Evolutionary conservation across 2,888 invertebrate genomes (phyloP).

Genomic region (Holacanthella duospinosa): DNA sequence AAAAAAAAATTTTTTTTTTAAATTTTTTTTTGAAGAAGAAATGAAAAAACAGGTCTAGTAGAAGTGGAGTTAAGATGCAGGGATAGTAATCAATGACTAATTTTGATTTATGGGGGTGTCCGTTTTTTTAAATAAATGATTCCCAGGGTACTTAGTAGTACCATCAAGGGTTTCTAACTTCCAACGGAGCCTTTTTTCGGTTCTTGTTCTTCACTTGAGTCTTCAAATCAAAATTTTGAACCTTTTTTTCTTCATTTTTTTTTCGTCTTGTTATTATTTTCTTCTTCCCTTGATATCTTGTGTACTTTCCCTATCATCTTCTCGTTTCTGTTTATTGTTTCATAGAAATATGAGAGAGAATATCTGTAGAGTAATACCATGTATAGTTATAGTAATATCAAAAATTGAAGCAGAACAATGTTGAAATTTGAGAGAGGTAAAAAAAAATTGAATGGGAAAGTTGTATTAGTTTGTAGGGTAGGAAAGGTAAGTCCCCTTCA

Average conservation of each 20-base stretch:
- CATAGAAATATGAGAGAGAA: no score
- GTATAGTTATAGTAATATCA: neutral
- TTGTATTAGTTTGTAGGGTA: neutral
- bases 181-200: neutral
- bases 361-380: no score
- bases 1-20: no score
- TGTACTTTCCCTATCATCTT: neutral
- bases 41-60: no score
- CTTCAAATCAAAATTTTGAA: neutral
- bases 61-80: no score
- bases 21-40: no score
- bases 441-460: neutral
- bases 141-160: neutral
- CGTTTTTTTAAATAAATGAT: neutral
- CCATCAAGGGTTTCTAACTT: neutral
- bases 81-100: conserved; percentile 30
- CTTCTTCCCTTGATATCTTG: no score
- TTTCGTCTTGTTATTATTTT: no score
- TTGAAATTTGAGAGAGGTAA: neutral
- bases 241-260: neutral
- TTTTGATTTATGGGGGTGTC: conserved; percentile 24
- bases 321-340: neutral
- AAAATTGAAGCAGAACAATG: neutral
- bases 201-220: neutral
- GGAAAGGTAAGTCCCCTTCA: neutral